Percentiles rank a stretch among this genome's conserved stretches.
Evolutionary conservation across 2,888 invertebrate species (phyloP).

Genomic region (Tetheella fluctuosa): DNA sequence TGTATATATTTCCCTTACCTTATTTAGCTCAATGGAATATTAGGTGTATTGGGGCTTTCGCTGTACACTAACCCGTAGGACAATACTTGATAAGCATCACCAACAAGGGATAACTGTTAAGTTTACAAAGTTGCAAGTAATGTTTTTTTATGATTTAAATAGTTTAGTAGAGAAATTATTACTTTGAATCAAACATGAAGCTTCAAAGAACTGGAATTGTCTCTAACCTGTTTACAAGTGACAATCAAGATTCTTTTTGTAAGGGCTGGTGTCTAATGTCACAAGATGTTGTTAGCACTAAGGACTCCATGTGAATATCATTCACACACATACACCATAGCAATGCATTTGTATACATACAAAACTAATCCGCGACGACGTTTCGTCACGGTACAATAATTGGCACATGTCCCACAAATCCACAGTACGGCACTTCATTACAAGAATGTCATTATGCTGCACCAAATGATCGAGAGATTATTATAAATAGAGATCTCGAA

Average conservation of each 20-base stretch:
- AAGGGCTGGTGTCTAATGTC: not conserved
- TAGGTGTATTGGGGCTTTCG: not conserved
- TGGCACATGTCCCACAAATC: constrained; percentile 82
- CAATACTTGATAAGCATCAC: not conserved
- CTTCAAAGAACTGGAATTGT: not conserved
- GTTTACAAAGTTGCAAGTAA: not conserved
- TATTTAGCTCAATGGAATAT: not conserved
- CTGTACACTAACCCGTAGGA: not conserved
- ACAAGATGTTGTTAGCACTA: constrained; percentile 5
- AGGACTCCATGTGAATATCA: not conserved
- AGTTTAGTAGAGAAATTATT: not conserved
- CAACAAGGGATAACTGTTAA: not conserved
- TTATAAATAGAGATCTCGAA: constrained; percentile 80
- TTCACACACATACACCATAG: constrained; percentile 54
- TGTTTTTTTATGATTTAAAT: not conserved
- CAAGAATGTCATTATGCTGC: constrained; percentile 81
- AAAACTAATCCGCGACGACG: constrained; percentile 58
- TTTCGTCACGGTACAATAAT: constrained; percentile 77
- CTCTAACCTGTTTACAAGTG: constrained; percentile 5
- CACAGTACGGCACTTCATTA: constrained; percentile 78
- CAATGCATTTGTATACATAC: constrained; percentile 71
- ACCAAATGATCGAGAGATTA: constrained; percentile 78
- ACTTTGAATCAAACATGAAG: not conserved
- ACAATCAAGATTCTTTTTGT: constrained; percentile 4
- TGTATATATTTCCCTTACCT: not conserved